A percentile compares a stretch with the other conserved stretches of the same genome.
Evolutionary conservation across 2,113 vertebrate genomes (phyloP).

Genomic region (Malurus elegans): DNA sequence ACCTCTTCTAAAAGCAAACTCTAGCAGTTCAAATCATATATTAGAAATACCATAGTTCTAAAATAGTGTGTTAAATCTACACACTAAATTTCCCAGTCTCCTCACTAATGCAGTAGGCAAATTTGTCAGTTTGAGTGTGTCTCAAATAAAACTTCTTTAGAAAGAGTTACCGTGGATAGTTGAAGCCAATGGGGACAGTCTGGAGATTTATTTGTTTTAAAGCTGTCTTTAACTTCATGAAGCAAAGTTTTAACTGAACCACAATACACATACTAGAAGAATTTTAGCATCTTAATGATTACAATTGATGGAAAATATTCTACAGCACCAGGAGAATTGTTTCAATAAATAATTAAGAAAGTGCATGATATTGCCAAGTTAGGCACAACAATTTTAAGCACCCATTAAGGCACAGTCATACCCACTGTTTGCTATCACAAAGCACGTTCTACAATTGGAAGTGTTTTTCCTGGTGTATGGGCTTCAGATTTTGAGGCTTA

Average conservation of each 20-base stretch:
- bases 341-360: background rate
- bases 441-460: background rate
- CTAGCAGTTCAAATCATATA: background rate
- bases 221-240: background rate
- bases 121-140: background rate
- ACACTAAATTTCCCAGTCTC: background rate
- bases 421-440: background rate
- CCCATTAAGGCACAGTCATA: background rate
- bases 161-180: background rate
- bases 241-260: background rate
- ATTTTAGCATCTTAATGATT: background rate
- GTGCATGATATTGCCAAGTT: background rate
- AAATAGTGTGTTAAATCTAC: background rate
- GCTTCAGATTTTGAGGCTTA: background rate
- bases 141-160: background rate
- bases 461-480: background rate
- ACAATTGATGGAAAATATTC: background rate
- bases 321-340: background rate
- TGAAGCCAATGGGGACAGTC: background rate
- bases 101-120: background rate
- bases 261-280: background rate
- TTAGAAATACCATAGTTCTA: background rate
- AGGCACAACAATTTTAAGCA: background rate
- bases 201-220: background rate
- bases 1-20: background rate